These are phyloP conservation scores for Carassius carassius DNA, from an alignment of 2,113 vertebrate species.

Conservation along the genomic window DNA sequence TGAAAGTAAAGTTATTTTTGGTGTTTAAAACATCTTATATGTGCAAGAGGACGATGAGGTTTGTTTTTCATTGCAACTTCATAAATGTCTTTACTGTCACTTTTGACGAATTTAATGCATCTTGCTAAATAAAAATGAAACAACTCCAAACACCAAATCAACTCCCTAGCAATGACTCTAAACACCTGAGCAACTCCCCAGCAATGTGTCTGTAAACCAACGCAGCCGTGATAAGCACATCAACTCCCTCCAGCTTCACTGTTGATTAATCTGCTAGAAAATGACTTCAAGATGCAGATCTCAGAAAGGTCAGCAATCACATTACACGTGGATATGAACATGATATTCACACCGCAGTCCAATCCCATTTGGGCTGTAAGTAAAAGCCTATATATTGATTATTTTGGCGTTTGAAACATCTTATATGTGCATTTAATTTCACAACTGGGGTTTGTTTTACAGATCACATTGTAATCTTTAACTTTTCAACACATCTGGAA, in stretches of 20 bases:
- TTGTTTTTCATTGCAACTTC: not conserved
- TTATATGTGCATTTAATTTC: not conserved
- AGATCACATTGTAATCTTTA: not conserved
- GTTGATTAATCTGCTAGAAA: conserved; percentile 41
- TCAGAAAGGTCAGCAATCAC: conserved; percentile 17
- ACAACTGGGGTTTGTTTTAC: not conserved
- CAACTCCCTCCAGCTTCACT: conserved; percentile 17
- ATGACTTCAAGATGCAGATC: conserved; percentile 32
- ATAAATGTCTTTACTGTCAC: too few relatives aligned
- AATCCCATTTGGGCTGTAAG: not conserved
- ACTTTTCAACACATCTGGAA: conserved; percentile 16
- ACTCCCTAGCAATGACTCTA: not conserved
- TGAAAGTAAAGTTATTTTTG: not conserved
- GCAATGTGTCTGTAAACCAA: not conserved
- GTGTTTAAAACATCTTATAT: not conserved
- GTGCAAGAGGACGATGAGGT: not conserved
- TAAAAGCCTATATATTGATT: not conserved
- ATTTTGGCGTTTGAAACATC: not conserved
- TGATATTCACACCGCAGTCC: not conserved
- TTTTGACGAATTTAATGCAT: not conserved
- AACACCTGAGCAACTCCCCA: not conserved
- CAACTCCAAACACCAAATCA: too few relatives aligned
- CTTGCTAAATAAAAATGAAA: not conserved
- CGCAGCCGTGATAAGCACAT: not conserved
- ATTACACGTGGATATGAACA: not conserved